Conservation (phyloP, 1,140 invertebrate genomes). For the Lepidurus arcticus region DNA sequence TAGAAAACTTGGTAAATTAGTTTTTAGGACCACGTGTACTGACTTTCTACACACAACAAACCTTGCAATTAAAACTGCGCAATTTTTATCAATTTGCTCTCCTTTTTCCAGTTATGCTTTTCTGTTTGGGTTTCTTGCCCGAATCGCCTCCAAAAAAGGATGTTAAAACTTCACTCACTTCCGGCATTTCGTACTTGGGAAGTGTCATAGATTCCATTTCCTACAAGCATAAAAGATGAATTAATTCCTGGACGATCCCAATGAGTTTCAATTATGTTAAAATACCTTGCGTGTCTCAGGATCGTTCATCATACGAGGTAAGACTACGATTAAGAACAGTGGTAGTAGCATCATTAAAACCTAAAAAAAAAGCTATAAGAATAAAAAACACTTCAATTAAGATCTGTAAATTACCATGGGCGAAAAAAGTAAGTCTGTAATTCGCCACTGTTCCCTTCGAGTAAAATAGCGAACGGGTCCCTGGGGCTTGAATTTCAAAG, state of each 20-base stretch:
- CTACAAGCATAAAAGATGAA: slow-evolving; percentile 42
- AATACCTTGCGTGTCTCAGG: slow-evolving; percentile 80
- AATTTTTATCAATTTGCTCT: slow-evolving; percentile 45
- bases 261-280: slow-evolving; percentile 26
- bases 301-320: slow-evolving; percentile 96
- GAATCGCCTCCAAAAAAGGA: slow-evolving; percentile 62
- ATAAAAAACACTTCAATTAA: not conserved
- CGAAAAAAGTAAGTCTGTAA: slow-evolving; percentile 91
- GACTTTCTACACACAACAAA: not conserved
- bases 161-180: slow-evolving; percentile 84
- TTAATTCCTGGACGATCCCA: slow-evolving; percentile 23
- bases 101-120: slow-evolving; percentile 61
- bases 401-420: slow-evolving; percentile 65
- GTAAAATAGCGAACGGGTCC: slow-evolving; percentile 87
- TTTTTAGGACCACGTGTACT: not conserved
- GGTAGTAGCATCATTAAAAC: slow-evolving; percentile 95
- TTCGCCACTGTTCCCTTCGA: slow-evolving; percentile 85
- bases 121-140: slow-evolving; percentile 53
- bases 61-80: not conserved
- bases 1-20: not conserved
- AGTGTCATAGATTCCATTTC: slow-evolving; percentile 85
- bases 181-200: slow-evolving; percentile 78
- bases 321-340: slow-evolving; percentile 78
- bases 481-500: slow-evolving; percentile 76
- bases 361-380: slow-evolving; percentile 42